Evolutionary conservation across 2,888 invertebrate genomes (phyloP).

Genomic region (Siphonodentalium dalli): DNA sequence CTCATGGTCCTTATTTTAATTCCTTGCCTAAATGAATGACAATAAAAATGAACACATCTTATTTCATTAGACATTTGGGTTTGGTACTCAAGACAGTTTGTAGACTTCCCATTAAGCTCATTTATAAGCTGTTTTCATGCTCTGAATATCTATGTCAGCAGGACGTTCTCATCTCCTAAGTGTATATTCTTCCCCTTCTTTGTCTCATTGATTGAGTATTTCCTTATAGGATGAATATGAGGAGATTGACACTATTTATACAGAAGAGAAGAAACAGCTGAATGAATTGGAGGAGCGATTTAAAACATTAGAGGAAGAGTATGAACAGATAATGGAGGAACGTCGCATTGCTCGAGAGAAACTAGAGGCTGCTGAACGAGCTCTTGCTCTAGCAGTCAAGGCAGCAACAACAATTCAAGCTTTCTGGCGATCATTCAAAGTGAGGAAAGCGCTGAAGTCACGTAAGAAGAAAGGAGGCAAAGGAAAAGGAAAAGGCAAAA

Average conservation of each 20-base stretch:
- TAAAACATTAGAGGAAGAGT: constrained; percentile 62
- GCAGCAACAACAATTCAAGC: constrained; percentile 65
- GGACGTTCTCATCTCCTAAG: too few species aligned
- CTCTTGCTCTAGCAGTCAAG: constrained; percentile 57
- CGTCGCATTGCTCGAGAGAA: constrained; percentile 58
- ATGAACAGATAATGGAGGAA: constrained; percentile 62
- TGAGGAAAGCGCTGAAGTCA: constrained; percentile 61
- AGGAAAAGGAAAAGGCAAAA: constrained; percentile 44
- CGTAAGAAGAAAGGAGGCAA: constrained; percentile 61
- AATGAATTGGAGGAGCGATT: constrained; percentile 64
- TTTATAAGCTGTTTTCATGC: neutral
- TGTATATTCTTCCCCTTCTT: neutral
- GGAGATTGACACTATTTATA: constrained; percentile 62
- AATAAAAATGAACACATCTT: too few species aligned
- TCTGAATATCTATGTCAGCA: neutral
- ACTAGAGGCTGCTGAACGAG: constrained; percentile 60
- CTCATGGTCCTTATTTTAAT: too few species aligned
- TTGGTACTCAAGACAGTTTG: too few species aligned
- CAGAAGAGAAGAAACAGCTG: constrained; percentile 64
- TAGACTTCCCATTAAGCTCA: neutral
- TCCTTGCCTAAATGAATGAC: too few species aligned
- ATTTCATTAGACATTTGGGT: too few species aligned
- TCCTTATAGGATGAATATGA: constrained; percentile 61
- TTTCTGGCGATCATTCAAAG: constrained; percentile 66
- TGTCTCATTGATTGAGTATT: neutral